These are phyloP conservation scores for Maconellicoccus hirsutus DNA, from an alignment of 1,140 invertebrate species.

Conservation along the genomic window DNA sequence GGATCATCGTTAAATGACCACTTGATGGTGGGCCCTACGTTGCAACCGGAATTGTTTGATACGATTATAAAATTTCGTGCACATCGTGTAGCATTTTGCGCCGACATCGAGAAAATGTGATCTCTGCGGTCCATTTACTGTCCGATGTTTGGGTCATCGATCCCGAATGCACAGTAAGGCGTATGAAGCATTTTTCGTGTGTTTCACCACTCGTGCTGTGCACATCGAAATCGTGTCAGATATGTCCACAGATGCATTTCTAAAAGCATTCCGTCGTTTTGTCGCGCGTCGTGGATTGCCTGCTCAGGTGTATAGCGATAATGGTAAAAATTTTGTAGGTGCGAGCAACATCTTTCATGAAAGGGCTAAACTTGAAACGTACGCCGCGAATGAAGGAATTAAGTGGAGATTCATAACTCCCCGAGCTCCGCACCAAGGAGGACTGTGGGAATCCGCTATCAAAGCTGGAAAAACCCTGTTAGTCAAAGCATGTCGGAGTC, in stretches of 20 bases:
- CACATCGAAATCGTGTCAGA: conserved; percentile 37
- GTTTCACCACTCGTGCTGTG: conserved; percentile 35
- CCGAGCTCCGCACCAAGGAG: conserved; percentile 24
- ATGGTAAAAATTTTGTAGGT: conserved; percentile 35
- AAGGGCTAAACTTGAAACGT: conserved; percentile 28
- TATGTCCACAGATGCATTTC: conserved; percentile 35
- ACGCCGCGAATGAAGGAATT: neutral
- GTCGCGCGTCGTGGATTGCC: conserved; percentile 33
- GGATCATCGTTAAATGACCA: conserved; percentile 30
- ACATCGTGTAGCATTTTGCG: conserved; percentile 31
- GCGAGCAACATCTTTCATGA: conserved; percentile 25
- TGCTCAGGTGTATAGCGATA: conserved; percentile 31
- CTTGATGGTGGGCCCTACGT: conserved; percentile 30
- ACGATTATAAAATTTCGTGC: conserved; percentile 32
- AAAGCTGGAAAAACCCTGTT: neutral
- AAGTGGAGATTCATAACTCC: conserved; percentile 19
- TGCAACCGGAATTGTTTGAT: conserved; percentile 32
- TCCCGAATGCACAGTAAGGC: conserved; percentile 32
- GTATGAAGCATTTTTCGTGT: conserved; percentile 38
- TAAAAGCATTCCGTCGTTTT: conserved; percentile 36
- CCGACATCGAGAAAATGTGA: conserved; percentile 38
- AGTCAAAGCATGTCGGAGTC: neutral
- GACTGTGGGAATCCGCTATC: neutral
- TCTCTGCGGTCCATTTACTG: conserved; percentile 35
- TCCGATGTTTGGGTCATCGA: conserved; percentile 30